Base-by-base conservation (phyloP, 2,797 vertebrate species). In the Acanthiza pusilla region DNA sequence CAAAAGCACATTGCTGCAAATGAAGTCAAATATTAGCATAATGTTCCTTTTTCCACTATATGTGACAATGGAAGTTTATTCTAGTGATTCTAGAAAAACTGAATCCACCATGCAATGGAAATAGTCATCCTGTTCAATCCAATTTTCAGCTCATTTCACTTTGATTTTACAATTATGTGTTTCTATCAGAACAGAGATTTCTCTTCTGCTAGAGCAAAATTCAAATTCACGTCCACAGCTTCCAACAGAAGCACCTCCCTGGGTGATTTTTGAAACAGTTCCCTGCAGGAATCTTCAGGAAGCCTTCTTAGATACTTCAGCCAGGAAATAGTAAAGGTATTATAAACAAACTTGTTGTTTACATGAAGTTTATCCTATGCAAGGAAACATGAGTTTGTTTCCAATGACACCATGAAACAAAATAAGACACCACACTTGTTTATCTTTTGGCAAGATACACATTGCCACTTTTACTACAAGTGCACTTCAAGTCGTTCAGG, bases 401-500 rank as follows among this genome's bases (percentile, higher is more conserved):
- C 16, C 51, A 92, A 3, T 61, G 81, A 85, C 82, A 77, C 42
- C 47, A 16, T 2, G 22, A 87, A 88, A 47, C n/a, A 80, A 92
- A 76, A 22, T 3, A 80, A 82, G 6, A 74, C 32, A 48, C 26
- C 3, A 2, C 4, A 20, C 9, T 19, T 22, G 16, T 5, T 68
- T 40, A 40, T 27, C 20, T 55, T 66, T 16, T 13, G 6, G 48
- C 43, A 70, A 58, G 19, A 86, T 42, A 83, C 2, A 87, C 51
- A 47, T 2, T 1, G 20, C 38, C 13, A 36, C 29, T 63, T 66
- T 58, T 3, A 62, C 63, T 4, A 53, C 15, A 77, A 77, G 8
- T 0, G 4, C 9, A 45, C 3, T 17, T 73, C 19, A 34, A 75
- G 25, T 32, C 34, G 67, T 6, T 57, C 14, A 2, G 1, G 3